A percentile compares a stretch with the other conserved stretches of the same genome.
Evolutionary conservation across 2,113 vertebrate species (phyloP).

Genomic region (Catharus bicknelli): DNA sequence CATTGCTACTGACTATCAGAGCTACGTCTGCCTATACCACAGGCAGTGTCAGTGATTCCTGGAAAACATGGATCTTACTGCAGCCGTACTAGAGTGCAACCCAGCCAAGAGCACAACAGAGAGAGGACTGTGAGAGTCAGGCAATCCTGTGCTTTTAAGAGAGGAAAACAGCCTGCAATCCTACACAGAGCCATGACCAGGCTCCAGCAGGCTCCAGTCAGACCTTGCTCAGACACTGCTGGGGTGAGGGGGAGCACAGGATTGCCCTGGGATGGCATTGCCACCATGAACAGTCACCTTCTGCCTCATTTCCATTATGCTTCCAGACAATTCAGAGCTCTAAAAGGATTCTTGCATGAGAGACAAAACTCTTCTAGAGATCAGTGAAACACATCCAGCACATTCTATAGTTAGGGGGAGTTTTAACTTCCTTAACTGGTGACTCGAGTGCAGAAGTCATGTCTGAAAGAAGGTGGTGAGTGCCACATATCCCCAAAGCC

Average conservation of each 20-base stretch:
- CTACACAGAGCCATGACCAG: neutral
- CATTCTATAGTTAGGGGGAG: neutral
- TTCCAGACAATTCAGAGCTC: neutral
- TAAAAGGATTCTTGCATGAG: fast-evolving
- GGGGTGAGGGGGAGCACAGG: neutral
- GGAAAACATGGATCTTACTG: neutral
- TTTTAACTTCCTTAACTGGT: neutral
- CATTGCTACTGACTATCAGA: neutral
- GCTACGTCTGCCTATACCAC: neutral
- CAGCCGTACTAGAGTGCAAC: neutral
- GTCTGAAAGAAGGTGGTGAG: neutral
- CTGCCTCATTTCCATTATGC: neutral
- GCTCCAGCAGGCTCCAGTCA: neutral
- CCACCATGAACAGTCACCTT: neutral
- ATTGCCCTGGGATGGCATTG: neutral
- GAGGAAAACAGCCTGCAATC: neutral
- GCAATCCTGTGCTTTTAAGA: neutral
- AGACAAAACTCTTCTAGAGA: neutral
- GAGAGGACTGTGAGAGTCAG: neutral
- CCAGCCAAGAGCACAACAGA: neutral
- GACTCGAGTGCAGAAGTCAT: neutral
- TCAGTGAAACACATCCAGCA: neutral
- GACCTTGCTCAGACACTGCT: neutral
- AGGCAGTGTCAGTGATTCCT: fast-evolving
- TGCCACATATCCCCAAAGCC: neutral